These are phyloP conservation scores for Cololabis saira DNA, from an alignment of 2,113 vertebrate species.

Conservation along the genomic window DNA sequence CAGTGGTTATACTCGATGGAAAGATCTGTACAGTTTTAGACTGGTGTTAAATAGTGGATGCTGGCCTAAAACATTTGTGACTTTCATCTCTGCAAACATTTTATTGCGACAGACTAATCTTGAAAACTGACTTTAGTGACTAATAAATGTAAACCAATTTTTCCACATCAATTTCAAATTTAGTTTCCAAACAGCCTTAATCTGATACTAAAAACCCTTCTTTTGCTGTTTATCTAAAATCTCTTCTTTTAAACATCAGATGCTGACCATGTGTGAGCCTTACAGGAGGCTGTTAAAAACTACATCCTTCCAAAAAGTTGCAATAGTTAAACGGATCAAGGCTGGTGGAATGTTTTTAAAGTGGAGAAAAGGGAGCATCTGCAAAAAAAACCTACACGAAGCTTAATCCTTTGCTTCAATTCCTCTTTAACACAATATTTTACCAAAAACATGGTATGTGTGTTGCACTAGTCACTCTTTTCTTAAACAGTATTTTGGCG, in stretches of 20 bases:
- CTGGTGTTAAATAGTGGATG: background rate
- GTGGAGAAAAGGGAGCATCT: background rate
- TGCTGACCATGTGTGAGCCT: background rate
- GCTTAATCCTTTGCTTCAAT: background rate
- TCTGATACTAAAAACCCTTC: slow-evolving; percentile 8
- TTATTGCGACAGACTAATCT: slow-evolving; percentile 13
- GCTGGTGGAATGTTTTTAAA: background rate
- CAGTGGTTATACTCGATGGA: slow-evolving; percentile 62
- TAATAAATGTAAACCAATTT: slow-evolving; percentile 50
- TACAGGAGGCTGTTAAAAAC: slow-evolving; percentile 3
- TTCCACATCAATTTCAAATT: slow-evolving; percentile 7
- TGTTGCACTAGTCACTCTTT: background rate
- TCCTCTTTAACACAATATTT: background rate
- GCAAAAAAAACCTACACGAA: background rate
- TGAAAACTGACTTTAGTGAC: slow-evolving; percentile 28
- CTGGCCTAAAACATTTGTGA: background rate
- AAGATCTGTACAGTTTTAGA: slow-evolving; percentile 32
- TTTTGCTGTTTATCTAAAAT: slow-evolving; percentile 9
- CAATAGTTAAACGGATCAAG: background rate
- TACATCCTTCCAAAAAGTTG: slow-evolving; percentile 4
- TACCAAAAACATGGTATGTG: background rate
- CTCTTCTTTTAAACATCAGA: background rate
- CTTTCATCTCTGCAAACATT: slow-evolving; percentile 20
- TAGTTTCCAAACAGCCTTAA: background rate
- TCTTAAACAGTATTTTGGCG: background rate